A percentile compares a stretch with the other conserved stretches of the same genome.
Conservation (phyloP, 2,113 vertebrate genomes). For the Pionites leucogaster region DNA sequence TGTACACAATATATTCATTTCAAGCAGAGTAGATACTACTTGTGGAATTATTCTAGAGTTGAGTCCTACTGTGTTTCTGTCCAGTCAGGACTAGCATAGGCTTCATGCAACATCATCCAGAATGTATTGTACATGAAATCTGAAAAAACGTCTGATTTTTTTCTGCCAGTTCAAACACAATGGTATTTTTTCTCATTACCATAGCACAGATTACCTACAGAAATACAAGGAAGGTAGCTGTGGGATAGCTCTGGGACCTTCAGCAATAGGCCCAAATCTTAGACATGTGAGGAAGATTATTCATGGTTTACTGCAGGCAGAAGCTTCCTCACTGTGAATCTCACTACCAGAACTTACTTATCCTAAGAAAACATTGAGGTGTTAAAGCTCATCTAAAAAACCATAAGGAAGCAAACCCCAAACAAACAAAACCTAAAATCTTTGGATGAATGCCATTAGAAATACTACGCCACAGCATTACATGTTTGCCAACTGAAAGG, state of each 20-base stretch:
- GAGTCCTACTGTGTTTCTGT: not conserved
- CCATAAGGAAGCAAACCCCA: not conserved
- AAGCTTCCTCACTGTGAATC: not conserved
- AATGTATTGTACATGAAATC: not conserved
- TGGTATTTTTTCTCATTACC: not conserved
- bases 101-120: not conserved
- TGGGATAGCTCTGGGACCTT: not conserved
- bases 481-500: not conserved
- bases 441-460: not conserved
- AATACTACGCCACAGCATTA: not conserved
- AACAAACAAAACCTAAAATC: not conserved
- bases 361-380: not conserved
- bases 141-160: not conserved
- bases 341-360: not conserved
- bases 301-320: not conserved
- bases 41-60: not conserved
- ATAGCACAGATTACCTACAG: not conserved
- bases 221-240: not conserved
- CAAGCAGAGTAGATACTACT: not conserved
- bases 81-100: not conserved
- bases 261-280: not conserved
- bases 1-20: not conserved
- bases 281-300: not conserved
- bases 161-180: not conserved
- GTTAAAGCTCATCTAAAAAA: not conserved